These are phyloP conservation scores for Anoncus sp. DNA, from an alignment of 2,888 invertebrate genomes.

Conservation along the genomic window DNA sequence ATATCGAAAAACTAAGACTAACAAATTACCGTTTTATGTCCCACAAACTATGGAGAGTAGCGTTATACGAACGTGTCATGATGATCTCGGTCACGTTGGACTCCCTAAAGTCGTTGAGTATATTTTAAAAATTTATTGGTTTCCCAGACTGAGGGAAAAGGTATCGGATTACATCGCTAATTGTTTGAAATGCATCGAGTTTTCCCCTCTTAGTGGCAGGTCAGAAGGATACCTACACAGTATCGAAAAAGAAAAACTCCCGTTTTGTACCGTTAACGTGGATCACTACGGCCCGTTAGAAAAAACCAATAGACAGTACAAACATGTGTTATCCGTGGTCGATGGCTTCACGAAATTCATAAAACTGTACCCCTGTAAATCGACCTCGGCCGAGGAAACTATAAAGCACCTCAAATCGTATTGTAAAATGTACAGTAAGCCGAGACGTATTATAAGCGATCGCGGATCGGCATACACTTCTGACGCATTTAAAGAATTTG, in stretches of 20 bases:
- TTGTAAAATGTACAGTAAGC: constrained; percentile 64
- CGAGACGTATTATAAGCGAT: constrained; percentile 68
- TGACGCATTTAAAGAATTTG: constrained; percentile 65
- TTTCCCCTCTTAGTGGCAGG: constrained; percentile 52
- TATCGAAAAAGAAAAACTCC: constrained; percentile 70
- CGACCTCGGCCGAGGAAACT: constrained; percentile 62
- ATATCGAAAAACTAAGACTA: constrained; percentile 58
- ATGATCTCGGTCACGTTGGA: constrained; percentile 59
- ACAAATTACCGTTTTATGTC: constrained; percentile 58
- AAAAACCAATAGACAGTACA: too few species aligned
- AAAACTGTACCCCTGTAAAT: constrained; percentile 63
- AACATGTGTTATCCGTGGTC: constrained; percentile 51
- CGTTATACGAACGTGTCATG: constrained; percentile 58
- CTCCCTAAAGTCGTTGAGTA: constrained; percentile 51
- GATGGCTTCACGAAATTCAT: constrained; percentile 65
- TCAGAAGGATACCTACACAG: constrained; percentile 69
- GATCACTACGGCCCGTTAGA: too few species aligned
- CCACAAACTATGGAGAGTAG: constrained; percentile 56
- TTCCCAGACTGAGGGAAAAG: constrained; percentile 62
- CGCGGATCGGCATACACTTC: constrained; percentile 73
- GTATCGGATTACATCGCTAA: constrained; percentile 70
- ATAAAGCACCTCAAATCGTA: constrained; percentile 65
- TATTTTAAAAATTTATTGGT: constrained; percentile 62
- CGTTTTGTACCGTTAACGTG: constrained; percentile 69
- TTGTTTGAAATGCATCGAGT: constrained; percentile 72